Conservation (phyloP, 2,113 vertebrate species). For the Galeopterus variegatus region DNA sequence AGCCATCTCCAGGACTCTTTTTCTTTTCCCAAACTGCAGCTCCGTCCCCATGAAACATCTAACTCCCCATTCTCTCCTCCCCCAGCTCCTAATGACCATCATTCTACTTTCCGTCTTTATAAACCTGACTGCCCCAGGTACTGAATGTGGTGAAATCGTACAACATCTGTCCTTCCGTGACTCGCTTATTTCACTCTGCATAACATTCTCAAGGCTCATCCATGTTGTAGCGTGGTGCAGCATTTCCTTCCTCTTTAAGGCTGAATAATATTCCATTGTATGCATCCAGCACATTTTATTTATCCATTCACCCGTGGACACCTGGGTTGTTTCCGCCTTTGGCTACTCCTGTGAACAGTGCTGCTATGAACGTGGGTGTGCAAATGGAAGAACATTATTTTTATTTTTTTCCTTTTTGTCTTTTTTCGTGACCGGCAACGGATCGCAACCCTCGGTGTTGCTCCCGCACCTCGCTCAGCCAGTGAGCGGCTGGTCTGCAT, state of each 20-base stretch:
- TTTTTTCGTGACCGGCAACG: no score
- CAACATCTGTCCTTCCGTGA: no score
- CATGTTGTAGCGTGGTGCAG: not conserved
- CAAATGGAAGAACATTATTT: no score
- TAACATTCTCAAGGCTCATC: not conserved
- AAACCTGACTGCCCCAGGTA: not conserved
- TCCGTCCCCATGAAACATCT: not conserved
- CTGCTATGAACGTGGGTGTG: not conserved
- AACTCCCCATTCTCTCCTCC: rapidly evolving
- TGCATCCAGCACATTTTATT: no score
- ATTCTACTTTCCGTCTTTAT: not conserved
- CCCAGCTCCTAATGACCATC: not conserved
- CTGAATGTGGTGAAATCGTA: rapidly evolving
- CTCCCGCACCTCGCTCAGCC: no score
- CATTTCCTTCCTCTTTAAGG: not conserved
- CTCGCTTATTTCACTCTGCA: not conserved
- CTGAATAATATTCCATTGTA: not conserved
- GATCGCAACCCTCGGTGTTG: no score
- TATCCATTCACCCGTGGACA: not conserved
- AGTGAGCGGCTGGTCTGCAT: no score
- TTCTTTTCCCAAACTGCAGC: not conserved
- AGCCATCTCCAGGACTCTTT: no score
- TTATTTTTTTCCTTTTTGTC: no score
- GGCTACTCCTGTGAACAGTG: rapidly evolving
- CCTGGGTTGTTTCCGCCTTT: no score